phyloP scores from a whole-genome alignment of 2,113 vertebrate genomes.

The Syngnathus floridae region DNA sequence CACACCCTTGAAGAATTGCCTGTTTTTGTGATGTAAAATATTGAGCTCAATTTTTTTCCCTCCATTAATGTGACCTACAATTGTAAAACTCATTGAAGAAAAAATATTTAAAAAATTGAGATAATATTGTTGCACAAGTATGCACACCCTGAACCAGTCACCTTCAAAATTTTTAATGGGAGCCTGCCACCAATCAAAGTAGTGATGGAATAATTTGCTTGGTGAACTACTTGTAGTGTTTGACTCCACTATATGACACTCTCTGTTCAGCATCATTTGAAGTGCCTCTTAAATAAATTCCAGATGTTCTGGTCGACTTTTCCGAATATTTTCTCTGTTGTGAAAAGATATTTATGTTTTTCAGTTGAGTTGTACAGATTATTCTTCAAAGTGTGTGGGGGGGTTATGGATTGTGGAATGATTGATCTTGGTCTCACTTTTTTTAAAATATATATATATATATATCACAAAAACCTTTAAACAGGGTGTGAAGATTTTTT shows the following conservation, averaged over 20 bases:
- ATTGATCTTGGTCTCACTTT: not conserved
- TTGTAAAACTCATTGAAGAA: no score
- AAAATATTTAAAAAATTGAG: not conserved
- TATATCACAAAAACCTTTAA: not conserved
- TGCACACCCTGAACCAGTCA: not conserved
- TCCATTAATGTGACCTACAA: not conserved
- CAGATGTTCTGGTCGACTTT: no score
- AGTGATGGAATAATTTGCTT: no score
- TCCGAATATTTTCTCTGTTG: no score
- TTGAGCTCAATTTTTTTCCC: not conserved
- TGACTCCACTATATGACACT: no score
- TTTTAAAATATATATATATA: no score
- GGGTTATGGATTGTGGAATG: not conserved
- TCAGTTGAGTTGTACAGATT: no score
- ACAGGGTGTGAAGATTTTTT: not conserved
- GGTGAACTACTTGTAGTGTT: no score
- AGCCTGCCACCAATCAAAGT: no score
- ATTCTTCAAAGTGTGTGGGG: no score
- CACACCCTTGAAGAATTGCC: not conserved
- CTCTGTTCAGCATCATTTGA: not conserved
- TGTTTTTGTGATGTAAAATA: not conserved
- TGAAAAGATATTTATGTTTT: no score
- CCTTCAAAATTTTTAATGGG: not conserved
- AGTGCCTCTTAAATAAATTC: not conserved
- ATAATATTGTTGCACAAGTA: not conserved